These are phyloP conservation scores for Ctenomys sociabilis DNA, from an alignment of 2,113 vertebrate species.

Conservation along the genomic window DNA sequence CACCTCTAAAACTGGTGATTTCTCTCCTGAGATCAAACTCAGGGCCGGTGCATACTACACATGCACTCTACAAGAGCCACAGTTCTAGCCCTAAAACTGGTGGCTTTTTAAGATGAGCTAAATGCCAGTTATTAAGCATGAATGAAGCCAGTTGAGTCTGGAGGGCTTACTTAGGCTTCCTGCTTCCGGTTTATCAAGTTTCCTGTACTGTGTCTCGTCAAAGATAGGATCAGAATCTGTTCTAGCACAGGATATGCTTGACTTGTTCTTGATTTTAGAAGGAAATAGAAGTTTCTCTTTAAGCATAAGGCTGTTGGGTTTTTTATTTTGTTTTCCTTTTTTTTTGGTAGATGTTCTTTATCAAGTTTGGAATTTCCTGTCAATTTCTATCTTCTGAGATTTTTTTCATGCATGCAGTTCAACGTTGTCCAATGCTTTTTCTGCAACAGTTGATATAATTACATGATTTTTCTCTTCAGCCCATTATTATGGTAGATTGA, in stretches of 20 bases:
- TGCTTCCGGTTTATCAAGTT: background rate
- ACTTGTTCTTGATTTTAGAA: background rate
- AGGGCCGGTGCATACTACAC: background rate
- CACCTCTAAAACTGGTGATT: background rate
- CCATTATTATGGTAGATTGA: background rate
- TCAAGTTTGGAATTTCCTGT: background rate
- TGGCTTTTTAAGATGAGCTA: background rate
- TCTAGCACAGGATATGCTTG: background rate
- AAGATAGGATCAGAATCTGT: background rate
- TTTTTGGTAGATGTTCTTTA: background rate
- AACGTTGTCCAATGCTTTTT: background rate
- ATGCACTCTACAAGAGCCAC: background rate
- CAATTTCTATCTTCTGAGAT: background rate
- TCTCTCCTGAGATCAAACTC: too few relatives aligned
- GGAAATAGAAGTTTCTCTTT: background rate
- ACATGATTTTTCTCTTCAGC: background rate
- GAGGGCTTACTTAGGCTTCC: background rate
- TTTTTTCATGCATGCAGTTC: background rate
- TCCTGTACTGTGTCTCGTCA: background rate
- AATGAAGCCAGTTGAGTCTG: background rate
- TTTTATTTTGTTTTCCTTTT: too few relatives aligned
- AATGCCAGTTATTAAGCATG: background rate
- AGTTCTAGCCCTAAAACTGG: background rate
- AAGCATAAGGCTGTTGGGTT: background rate
- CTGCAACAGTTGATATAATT: background rate